Conservation (phyloP, 2,797 vertebrate species). For the Channa striata region DNA sequence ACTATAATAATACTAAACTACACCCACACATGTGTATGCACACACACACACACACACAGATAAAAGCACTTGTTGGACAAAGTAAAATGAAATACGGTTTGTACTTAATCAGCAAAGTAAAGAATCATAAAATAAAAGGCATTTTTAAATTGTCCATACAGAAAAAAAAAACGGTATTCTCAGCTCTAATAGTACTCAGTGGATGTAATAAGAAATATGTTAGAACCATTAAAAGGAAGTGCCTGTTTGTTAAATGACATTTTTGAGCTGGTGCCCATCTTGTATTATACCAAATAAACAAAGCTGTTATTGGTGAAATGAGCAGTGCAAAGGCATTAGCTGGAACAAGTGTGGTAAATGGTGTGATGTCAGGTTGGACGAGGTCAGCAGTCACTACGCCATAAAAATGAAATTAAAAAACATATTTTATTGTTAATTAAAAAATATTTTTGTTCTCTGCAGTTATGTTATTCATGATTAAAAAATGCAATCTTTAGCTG, state of each 20-base stretch:
- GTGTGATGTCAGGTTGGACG: constrained; percentile 8
- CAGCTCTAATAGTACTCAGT: constrained; percentile 3
- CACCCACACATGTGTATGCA: no score
- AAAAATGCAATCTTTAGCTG: constrained; percentile 8
- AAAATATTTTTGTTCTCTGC: constrained; percentile 1
- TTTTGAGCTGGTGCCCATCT: constrained; percentile 26
- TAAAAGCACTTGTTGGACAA: no score
- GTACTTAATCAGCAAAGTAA: no score
- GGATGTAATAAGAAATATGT: constrained; percentile 26
- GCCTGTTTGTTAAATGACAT: constrained; percentile 24
- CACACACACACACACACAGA: no score
- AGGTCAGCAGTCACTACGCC: constrained; percentile 11
- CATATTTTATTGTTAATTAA: constrained; percentile 6
- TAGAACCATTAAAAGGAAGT: constrained; percentile 30
- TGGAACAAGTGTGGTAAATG: constrained; percentile 14
- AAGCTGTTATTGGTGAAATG: constrained; percentile 23
- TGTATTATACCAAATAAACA: constrained; percentile 26
- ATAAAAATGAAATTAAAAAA: constrained; percentile 34
- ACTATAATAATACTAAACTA: no score
- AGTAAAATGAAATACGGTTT: no score
- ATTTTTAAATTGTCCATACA: background rate
- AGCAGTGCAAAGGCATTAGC: constrained; percentile 30
- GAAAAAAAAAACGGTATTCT: constrained; percentile 7
- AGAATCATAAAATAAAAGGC: no score
- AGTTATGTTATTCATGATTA: constrained; percentile 23